phyloP scores from a whole-genome alignment of 1,140 invertebrate genomes.

The Eurosta solidaginis region DNA sequence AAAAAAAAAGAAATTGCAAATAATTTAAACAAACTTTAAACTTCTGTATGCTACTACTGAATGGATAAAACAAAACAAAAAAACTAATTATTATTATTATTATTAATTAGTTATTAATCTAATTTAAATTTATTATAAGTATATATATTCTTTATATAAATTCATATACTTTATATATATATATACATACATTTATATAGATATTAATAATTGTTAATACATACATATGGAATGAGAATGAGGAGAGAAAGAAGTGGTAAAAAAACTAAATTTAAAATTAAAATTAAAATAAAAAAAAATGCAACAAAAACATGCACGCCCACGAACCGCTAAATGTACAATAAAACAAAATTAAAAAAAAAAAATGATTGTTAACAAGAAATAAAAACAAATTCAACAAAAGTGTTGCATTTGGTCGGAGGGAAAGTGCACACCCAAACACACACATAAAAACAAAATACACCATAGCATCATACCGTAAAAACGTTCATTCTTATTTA shows the following conservation, averaged over 20 bases:
- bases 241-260: not conserved
- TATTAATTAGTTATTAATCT: slow-evolving; percentile 9
- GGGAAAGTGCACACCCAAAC: not conserved
- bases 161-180: slow-evolving; percentile 19
- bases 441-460: not conserved
- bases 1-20: slow-evolving; percentile 13
- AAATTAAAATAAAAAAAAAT: slow-evolving; percentile 20
- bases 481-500: not conserved
- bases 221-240: no score
- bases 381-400: not conserved
- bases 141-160: slow-evolving; percentile 25
- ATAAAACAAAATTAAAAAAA: slow-evolving; percentile 13
- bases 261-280: slow-evolving; percentile 18
- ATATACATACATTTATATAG: slow-evolving; percentile 8
- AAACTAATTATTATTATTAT: slow-evolving; percentile 10
- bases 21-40: not conserved
- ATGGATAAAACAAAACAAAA: slow-evolving; percentile 14
- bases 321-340: not conserved
- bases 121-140: slow-evolving; percentile 31
- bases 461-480: no score
- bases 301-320: not conserved
- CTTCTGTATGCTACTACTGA: slow-evolving; percentile 21
- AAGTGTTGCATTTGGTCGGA: not conserved
- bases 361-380: not conserved
- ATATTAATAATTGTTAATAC: slow-evolving; percentile 23